Evolutionary conservation across 2,888 invertebrate species (phyloP).

Genomic region (Stenodera caucasica): DNA sequence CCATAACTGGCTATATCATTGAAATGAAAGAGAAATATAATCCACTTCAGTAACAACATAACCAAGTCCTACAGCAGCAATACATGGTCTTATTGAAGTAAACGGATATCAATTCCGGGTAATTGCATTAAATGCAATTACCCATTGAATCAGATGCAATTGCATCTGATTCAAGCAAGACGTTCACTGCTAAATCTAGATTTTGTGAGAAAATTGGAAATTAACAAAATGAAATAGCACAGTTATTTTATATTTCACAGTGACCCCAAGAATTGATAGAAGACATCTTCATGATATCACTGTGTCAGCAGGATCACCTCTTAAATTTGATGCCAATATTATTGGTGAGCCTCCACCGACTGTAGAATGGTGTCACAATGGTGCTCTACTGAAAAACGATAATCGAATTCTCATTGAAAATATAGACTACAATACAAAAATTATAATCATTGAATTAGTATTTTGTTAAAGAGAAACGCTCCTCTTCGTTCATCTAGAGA

Average conservation of each 20-base stretch:
- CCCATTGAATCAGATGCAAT: constrained; percentile 91
- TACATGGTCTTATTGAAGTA: constrained; percentile 89
- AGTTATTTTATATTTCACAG: constrained; percentile 52
- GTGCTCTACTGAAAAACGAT: constrained; percentile 67
- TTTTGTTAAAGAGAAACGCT: no score
- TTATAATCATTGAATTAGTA: no score
- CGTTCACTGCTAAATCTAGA: constrained; percentile 82
- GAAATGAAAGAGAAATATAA: constrained; percentile 93
- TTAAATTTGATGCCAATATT: constrained; percentile 92
- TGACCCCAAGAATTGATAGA: constrained; percentile 95
- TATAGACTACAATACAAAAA: constrained; percentile 84
- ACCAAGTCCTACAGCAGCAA: constrained; percentile 72
- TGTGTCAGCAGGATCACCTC: constrained; percentile 86
- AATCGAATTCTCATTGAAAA: constrained; percentile 81
- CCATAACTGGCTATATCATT: constrained; percentile 89
- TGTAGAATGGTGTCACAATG: constrained; percentile 89
- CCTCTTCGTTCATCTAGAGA: no score
- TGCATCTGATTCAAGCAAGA: constrained; percentile 85
- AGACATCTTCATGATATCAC: constrained; percentile 88
- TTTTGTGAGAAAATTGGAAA: constrained; percentile 62
- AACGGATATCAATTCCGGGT: constrained; percentile 97
- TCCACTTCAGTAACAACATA: constrained; percentile 79
- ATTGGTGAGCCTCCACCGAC: constrained; percentile 95
- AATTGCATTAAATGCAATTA: constrained; percentile 93
- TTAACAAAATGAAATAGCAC: background rate